These are phyloP conservation scores for Thryonomys swinderianus DNA, from an alignment of 2,113 vertebrate species.

Conservation along the genomic window DNA sequence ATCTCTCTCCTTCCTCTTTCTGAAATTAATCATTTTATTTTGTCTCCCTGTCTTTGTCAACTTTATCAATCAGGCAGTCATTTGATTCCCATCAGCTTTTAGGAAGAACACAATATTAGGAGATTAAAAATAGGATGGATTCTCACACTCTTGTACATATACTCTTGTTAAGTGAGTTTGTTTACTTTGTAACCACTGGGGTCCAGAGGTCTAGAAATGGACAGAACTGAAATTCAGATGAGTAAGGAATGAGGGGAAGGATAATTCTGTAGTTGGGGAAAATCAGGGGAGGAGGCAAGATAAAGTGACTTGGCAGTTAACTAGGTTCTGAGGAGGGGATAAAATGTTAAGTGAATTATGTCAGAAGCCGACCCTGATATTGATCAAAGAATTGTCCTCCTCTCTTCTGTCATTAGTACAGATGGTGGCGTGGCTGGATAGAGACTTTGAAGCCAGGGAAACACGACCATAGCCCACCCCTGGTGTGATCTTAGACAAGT, in stretches of 20 bases:
- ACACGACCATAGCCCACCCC: neutral
- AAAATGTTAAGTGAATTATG: neutral
- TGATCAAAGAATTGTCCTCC: neutral
- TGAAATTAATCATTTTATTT: constrained; percentile 54
- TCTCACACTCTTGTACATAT: neutral
- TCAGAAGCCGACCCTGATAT: neutral
- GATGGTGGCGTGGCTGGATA: neutral
- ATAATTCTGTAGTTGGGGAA: neutral
- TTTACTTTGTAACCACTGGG: neutral
- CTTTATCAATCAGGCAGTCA: neutral
- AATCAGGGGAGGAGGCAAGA: neutral
- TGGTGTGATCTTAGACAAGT: neutral
- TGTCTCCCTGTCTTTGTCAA: constrained; percentile 3
- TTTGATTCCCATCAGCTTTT: constrained; percentile 18
- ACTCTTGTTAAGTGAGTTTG: neutral
- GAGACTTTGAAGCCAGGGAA: neutral
- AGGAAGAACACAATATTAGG: neutral
- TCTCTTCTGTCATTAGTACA: neutral
- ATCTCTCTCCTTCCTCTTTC: neutral
- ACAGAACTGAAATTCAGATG: neutral
- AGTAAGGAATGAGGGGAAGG: neutral
- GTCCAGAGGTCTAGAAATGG: neutral
- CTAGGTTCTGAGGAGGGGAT: neutral
- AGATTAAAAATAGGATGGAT: constrained; percentile 16
- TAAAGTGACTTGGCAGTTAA: neutral